Base-by-base conservation (phyloP, 2,888 invertebrate species). In the Drosophila siamana region DNA sequence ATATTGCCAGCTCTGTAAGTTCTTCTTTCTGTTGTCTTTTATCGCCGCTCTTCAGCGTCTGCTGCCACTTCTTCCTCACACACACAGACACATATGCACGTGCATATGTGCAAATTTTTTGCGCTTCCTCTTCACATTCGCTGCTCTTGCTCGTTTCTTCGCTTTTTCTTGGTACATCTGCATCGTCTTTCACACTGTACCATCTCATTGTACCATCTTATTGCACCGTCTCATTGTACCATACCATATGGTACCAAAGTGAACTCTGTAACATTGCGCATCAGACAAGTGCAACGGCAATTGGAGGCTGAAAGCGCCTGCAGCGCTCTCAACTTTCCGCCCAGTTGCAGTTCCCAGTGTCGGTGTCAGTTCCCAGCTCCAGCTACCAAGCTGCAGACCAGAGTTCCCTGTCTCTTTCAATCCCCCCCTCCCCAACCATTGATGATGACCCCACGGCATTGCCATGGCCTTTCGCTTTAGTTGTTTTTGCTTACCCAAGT, bases 31-130 rank as follows among this genome's bases (percentile, higher is more conserved):
- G 40, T 56, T 51, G 75, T 50, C 59, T 74, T 48, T 54, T 63
- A 43, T 47, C 41, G 57, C 50, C 51, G 16, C 57, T 70, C 30
- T 30, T 64, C 51, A 61, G 33, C 43, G 57, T 55, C 57, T 40
- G 8, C 24, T 59, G 41, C 52, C 13, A 46, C 46, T 48, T 26
- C 54, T 15, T 55, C 33, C 30, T 43, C 48, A 41, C 40, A n/a
- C 30, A 50, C 40, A 57, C 30, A 38, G 15, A 15, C 15, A 30
- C 55, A 55, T 11, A 56, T n/a, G 7, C 4, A 16, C 15, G 1
- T 24, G 7, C 64, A 64, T 43, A 74, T 77, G 78, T 80, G 84
- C 83, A 80, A 75, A 83, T 82, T 78, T 74, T 26, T 50, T 71
- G 41, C 61, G 47, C 40, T 55, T 40, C 46, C 54, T 41, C 44